phyloP scores from a whole-genome alignment of 2,113 vertebrate species.

The Recurvirostra avosetta region DNA sequence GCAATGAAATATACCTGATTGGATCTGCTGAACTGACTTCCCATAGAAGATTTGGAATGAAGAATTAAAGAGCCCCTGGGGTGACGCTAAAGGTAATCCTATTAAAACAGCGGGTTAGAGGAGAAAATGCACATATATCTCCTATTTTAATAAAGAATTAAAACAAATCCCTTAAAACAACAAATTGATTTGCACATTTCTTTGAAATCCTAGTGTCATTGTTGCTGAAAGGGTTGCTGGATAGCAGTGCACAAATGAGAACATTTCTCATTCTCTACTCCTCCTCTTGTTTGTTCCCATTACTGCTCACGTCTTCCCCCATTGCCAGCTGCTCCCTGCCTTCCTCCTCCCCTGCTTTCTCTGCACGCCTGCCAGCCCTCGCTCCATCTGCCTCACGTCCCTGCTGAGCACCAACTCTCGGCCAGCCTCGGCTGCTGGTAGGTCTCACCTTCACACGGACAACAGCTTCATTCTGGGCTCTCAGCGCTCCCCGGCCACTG shows the following conservation, averaged over 20 bases:
- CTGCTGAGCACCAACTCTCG: neutral
- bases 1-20: constrained; percentile 30
- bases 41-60: neutral
- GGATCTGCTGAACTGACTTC: neutral
- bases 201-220: neutral
- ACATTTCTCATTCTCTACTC: neutral
- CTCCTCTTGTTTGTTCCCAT: neutral
- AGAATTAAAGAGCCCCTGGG: neutral
- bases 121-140: neutral
- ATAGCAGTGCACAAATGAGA: accelerated
- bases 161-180: neutral
- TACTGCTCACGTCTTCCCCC: neutral
- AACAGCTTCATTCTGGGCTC: neutral
- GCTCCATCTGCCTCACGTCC: neutral
- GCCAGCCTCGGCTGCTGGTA: neutral
- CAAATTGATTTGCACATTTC: neutral
- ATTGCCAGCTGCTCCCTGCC: neutral
- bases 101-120: neutral
- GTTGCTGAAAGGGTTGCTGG: neutral
- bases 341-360: neutral
- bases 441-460: neutral
- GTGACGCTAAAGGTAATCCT: neutral
- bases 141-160: neutral
- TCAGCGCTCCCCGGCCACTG: neutral
- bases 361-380: neutral